These are phyloP conservation scores for Marisa cornuarietis DNA, from an alignment of 1,140 invertebrate genomes.

Conservation along the genomic window DNA sequence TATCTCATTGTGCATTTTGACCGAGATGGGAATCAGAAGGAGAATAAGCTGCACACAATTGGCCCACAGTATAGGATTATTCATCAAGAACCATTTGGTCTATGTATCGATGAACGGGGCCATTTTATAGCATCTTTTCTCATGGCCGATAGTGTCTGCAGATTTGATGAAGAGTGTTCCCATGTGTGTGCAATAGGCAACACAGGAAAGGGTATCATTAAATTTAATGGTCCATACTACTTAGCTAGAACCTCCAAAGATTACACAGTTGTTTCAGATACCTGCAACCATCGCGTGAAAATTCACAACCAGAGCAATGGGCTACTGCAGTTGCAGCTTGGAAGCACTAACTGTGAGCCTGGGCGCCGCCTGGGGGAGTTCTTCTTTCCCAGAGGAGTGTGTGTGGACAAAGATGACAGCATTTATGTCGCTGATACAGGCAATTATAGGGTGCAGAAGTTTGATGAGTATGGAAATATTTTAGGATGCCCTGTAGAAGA, in stretches of 20 bases:
- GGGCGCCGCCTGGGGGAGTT: not conserved
- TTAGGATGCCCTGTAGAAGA: conserved; percentile 8
- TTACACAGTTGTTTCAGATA: conserved; percentile 11
- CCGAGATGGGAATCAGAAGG: not conserved
- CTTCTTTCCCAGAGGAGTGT: conserved; percentile 12
- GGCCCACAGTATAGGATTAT: not conserved
- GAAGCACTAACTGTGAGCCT: not conserved
- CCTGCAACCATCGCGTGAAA: conserved; percentile 16
- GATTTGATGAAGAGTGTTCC: conserved; percentile 5
- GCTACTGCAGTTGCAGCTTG: not conserved
- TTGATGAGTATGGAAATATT: not conserved
- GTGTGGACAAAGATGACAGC: conserved; percentile 15
- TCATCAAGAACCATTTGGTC: conserved; percentile 9
- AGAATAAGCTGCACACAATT: conserved; percentile 8
- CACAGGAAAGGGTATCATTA: not conserved
- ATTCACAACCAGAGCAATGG: conserved; percentile 2
- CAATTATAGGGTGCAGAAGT: conserved; percentile 9
- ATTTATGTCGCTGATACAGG: conserved; percentile 19
- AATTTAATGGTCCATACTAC: conserved; percentile 18
- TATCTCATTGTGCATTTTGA: conserved; percentile 14
- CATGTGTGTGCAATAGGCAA: not conserved
- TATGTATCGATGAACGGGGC: not conserved
- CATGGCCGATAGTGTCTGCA: conserved; percentile 3
- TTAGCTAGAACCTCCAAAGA: conserved; percentile 10
- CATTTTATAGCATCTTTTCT: conserved; percentile 6